Evolutionary conservation across 2,797 vertebrate species (phyloP).

Genomic region (Dryobates pubescens): DNA sequence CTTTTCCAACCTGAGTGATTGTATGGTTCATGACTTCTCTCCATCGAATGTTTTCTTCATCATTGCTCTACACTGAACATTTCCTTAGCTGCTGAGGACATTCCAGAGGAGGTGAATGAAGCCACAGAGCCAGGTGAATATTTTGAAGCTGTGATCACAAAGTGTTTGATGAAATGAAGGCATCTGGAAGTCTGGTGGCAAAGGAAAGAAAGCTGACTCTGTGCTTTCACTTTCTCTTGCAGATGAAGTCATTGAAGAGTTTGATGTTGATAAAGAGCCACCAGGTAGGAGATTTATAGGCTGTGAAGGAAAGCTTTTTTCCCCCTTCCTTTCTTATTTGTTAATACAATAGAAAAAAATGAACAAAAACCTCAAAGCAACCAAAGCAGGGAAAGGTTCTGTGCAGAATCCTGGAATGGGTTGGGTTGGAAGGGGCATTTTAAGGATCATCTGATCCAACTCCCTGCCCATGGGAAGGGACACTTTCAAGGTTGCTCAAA

Average conservation of each 20-base stretch:
- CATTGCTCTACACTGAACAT: not conserved
- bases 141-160: not conserved
- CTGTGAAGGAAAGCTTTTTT: not conserved
- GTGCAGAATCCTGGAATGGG: not conserved
- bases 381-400: not conserved
- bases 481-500: not conserved
- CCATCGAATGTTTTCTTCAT: not conserved
- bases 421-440: not conserved
- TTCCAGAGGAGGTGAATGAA: conserved; percentile 59
- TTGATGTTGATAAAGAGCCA: not conserved
- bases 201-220: not conserved
- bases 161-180: not conserved
- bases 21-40: not conserved
- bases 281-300: not conserved
- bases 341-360: not conserved
- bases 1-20: no score
- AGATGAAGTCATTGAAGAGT: conserved; percentile 26
- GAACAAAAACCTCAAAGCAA: not conserved
- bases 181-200: not conserved
- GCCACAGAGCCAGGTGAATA: conserved; percentile 62
- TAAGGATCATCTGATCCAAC: not conserved
- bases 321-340: not conserved
- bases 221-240: not conserved
- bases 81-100: conserved; percentile 66
- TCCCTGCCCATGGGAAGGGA: not conserved